Evolutionary conservation across 2,113 vertebrate species (phyloP), one percentile per base, ranked within the genome.

Genomic region (Rhinopomastus cyanomelas): DNA sequence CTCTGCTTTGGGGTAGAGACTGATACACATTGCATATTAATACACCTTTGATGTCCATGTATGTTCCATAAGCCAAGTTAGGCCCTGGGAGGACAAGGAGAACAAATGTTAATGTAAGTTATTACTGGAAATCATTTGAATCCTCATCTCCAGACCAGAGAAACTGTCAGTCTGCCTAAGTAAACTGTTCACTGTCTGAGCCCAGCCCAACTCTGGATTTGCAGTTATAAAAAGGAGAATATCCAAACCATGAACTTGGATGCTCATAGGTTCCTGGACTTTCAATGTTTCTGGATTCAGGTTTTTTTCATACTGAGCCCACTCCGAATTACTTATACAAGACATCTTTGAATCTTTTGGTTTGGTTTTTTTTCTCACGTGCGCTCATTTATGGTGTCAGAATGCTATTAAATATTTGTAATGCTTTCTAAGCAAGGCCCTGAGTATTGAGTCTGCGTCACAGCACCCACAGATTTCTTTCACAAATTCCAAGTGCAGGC

Each of bases 61-160:
- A 48, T 2, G 2, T 76, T 94, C 29, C 37, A 16, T 76, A 65
- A 85, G 74, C 86, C 77, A 91, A 89, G 46, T 67, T 60, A 84
- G 57, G 51, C 57, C 55, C 66, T 67, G 86, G 55, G 22, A 87
- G 34, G 48, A 94, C 71, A 81, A 88, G 56, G 42, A 51, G 32
- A 36, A 92, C 89, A 94, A 89, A 77, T 37, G 25, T 81, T 91
- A 88, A 78, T 56, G 3, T 57, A 60, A 84, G 36, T 81, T 94
- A 37, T 84, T 90, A 46, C 91, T 94, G 77, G 83, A 93, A 65
- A 52, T 84, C 46, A 78, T 39, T 51, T 86, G 83, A 27, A 84
- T 86, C 53, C 37, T 23, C 44, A 91, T 26, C 36, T 90, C 83
- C 83, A 79, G 53, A 86, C 59, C 83, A 91, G 65, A 89, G 48